phyloP scores from a whole-genome alignment of 2,113 vertebrate genomes.

The Dascyllus trimaculatus region DNA sequence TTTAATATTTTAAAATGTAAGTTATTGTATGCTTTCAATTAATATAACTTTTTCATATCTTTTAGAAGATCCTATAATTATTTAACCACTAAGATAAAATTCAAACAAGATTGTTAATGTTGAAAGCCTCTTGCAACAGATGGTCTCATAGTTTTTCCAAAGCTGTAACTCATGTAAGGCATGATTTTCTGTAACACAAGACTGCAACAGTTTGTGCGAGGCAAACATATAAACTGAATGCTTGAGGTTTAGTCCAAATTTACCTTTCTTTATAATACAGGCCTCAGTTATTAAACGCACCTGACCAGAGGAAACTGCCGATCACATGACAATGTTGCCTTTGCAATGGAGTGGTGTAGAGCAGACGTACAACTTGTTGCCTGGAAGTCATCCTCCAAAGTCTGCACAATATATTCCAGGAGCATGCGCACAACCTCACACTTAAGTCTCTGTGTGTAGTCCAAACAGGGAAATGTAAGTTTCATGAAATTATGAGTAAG shows the following conservation, averaged over 20 bases:
- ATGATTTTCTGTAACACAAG: not conserved
- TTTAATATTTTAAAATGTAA: no score
- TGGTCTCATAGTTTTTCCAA: no score
- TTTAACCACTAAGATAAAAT: no score
- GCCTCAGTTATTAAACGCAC: slow-evolving; percentile 78
- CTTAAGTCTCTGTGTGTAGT: slow-evolving; percentile 31
- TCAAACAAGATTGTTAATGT: no score
- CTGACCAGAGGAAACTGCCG: slow-evolving; percentile 87
- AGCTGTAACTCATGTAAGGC: no score
- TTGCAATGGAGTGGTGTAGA: slow-evolving; percentile 88
- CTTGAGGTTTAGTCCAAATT: not conserved
- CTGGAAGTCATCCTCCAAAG: slow-evolving; percentile 93
- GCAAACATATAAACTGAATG: not conserved
- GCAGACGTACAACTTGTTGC: slow-evolving; percentile 74
- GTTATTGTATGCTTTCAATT: no score
- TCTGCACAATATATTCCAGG: slow-evolving; percentile 92
- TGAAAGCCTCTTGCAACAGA: no score
- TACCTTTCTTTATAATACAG: not conserved
- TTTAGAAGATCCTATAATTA: no score
- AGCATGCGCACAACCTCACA: slow-evolving; percentile 85
- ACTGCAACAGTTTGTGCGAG: not conserved
- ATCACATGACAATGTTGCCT: slow-evolving; percentile 89
- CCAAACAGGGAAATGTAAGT: slow-evolving; percentile 36
- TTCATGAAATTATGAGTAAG: not conserved
- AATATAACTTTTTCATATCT: no score